phyloP scores from a whole-genome alignment of 2,797 vertebrate genomes.

The Crax fasciolata region DNA sequence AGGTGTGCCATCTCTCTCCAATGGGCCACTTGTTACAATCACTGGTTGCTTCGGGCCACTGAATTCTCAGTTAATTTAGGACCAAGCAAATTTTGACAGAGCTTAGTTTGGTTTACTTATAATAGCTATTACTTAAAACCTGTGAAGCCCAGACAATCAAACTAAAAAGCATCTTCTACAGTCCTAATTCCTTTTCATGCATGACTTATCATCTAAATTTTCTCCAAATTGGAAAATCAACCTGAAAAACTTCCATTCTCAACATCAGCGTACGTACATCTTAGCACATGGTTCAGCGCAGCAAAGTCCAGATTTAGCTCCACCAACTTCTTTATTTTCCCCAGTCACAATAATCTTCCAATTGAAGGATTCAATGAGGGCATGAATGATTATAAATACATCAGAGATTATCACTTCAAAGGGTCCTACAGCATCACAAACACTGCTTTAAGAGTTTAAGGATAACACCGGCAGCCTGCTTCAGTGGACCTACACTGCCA shows the following conservation, averaged over 20 bases:
- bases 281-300: background rate
- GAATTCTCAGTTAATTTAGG: background rate
- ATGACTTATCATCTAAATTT: background rate
- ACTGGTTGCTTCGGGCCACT: background rate
- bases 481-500: background rate
- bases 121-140: background rate
- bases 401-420: background rate
- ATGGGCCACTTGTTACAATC: background rate
- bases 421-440: background rate
- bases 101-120: background rate
- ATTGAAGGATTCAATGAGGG: background rate
- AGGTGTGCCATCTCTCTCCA: background rate
- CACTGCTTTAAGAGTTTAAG: background rate
- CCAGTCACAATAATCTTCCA: background rate
- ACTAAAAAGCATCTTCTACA: background rate
- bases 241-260: background rate
- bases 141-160: background rate
- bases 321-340: fast-evolving
- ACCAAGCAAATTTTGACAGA: background rate
- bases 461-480: background rate
- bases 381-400: background rate
- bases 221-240: background rate
- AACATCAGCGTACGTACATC: background rate
- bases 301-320: background rate
- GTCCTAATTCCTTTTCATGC: background rate